phyloP scores from a whole-genome alignment of 2,888 invertebrate species.

The Philopedon plagiatum region DNA sequence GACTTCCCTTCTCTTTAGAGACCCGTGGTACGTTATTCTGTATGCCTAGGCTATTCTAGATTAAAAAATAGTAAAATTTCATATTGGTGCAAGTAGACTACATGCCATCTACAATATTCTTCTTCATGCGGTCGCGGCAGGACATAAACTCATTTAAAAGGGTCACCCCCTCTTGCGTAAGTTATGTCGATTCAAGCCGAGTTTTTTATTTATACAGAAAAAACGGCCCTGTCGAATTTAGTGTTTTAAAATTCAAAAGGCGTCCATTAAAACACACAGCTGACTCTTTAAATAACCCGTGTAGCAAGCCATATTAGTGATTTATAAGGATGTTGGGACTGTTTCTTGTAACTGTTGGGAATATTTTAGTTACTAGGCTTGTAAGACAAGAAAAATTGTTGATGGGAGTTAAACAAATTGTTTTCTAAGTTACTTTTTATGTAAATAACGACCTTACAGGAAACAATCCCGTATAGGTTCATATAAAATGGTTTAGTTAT shows the following conservation, averaged over 20 bases:
- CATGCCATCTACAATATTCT: constrained; percentile 6
- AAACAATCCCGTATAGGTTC: neutral
- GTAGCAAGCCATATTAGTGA: constrained; percentile 4
- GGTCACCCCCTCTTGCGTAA: constrained; percentile 49
- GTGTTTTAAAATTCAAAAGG: constrained; percentile 44
- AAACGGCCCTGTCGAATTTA: constrained; percentile 36
- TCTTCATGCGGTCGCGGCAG: constrained; percentile 38
- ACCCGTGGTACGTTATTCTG: too few species aligned
- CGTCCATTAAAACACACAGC: constrained; percentile 36
- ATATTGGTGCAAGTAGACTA: constrained; percentile 11
- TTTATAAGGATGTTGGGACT: constrained; percentile 23
- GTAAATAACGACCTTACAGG: constrained; percentile 9
- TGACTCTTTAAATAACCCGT: neutral
- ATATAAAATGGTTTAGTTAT: neutral
- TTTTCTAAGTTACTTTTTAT: neutral
- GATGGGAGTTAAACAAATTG: neutral
- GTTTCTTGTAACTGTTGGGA: constrained; percentile 1
- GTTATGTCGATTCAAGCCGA: constrained; percentile 45
- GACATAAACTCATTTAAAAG: constrained; percentile 48
- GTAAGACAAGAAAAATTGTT: constrained; percentile 8
- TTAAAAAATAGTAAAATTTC: too few species aligned
- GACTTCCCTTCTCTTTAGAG: too few species aligned
- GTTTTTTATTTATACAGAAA: constrained; percentile 34
- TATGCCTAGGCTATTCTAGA: too few species aligned
- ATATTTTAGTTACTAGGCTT: neutral